Evolutionary conservation across 37 sponge, comb jelly and placozoan genomes (phyloP).

Genomic region (Chondrosia reniformis): DNA sequence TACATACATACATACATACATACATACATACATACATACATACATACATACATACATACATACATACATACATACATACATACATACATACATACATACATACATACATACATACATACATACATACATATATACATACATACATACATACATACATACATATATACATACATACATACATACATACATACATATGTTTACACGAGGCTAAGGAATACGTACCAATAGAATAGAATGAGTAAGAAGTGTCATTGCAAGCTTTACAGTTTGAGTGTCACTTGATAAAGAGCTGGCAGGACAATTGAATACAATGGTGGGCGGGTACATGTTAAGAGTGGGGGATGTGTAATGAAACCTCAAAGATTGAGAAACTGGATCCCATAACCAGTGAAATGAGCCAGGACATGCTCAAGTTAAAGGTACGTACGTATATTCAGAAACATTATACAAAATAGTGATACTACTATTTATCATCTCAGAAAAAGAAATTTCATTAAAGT

Average conservation of each 20-base stretch:
- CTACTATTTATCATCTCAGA: no score
- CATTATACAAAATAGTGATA: no score
- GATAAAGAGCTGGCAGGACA: no score
- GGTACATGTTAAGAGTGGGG: no score
- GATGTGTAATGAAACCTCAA: no score
- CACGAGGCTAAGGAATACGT: not conserved
- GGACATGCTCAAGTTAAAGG: no score
- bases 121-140: not conserved
- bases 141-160: slow-evolving; percentile 6
- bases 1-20: not conserved
- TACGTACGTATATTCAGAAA: no score
- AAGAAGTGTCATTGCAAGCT: not conserved
- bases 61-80: not conserved
- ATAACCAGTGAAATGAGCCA: no score
- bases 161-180: slow-evolving; percentile 5
- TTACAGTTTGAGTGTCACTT: not conserved
- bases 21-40: not conserved
- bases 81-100: not conserved
- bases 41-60: not conserved
- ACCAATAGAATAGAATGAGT: not conserved
- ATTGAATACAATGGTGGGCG: no score
- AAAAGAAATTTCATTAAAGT: no score
- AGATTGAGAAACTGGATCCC: no score
- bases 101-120: not conserved
- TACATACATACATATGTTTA: not conserved